These are phyloP conservation scores for Bombylius discolor DNA, from an alignment of 2,888 invertebrate genomes.

Conservation along the genomic window DNA sequence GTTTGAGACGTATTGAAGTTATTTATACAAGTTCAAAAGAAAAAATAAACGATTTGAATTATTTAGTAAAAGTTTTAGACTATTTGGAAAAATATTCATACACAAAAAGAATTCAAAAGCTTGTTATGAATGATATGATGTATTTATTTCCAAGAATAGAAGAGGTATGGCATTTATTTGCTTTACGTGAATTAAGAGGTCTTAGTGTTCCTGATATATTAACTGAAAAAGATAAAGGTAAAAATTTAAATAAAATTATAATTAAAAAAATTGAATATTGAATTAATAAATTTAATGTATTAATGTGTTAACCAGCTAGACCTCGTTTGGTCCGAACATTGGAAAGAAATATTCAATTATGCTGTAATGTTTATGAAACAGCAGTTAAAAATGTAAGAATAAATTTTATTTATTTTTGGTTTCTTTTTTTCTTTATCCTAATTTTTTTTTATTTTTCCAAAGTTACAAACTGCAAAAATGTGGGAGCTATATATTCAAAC, in stretches of 20 bases:
- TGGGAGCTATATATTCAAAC: conserved; percentile 45
- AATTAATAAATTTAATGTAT: neutral
- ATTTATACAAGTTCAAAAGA: conserved; percentile 49
- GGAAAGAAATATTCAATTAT: conserved; percentile 36
- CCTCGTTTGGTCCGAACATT: conserved; percentile 18
- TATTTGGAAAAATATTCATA: conserved; percentile 45
- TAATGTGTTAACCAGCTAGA: neutral
- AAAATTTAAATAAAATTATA: too few relatives aligned
- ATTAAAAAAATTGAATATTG: too few relatives aligned
- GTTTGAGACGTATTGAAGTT: too few relatives aligned
- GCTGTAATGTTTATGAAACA: conserved; percentile 39
- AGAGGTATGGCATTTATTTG: conserved; percentile 47
- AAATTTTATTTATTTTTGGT: too few relatives aligned
- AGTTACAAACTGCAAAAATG: conserved; percentile 40
- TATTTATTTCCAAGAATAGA: conserved; percentile 40
- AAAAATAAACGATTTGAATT: conserved; percentile 42
- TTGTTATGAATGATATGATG: conserved; percentile 41
- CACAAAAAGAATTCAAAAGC: conserved; percentile 44
- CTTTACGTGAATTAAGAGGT: conserved; percentile 45
- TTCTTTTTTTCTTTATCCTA: neutral
- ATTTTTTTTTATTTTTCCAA: neutral
- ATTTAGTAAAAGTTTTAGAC: conserved; percentile 47
- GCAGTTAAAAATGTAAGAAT: conserved; percentile 36
- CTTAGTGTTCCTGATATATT: conserved; percentile 22
- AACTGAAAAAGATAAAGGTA: too few relatives aligned